Evolutionary conservation across 2,113 vertebrate species (phyloP), one percentile per base, ranked within the genome.

Genomic region (Forbesichthys agassizii): DNA sequence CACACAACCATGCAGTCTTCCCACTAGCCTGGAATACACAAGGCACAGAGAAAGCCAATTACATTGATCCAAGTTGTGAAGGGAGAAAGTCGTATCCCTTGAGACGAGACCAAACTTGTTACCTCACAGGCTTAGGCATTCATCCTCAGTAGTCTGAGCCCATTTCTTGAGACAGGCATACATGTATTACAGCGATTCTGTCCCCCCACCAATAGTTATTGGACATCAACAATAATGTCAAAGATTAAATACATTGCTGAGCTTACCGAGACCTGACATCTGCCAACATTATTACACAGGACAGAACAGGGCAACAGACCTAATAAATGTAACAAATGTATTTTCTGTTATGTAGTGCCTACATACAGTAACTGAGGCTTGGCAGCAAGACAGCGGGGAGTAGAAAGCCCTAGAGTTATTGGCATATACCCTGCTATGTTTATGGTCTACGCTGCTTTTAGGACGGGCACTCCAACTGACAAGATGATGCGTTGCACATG

Each of bases 391-490:
- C 55, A 65, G 71, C 57, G 74, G 76, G 58, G 65, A 81, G 55
- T 18, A 27, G 4, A 64, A 57, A 55, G 74, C 68, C 71, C 82
- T 46, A 69, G 62, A 57, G 51, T 18, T 14, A 42, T 20, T 73
- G 76, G 63, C 69, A 53, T 57, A 66, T 46, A 57, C 64, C 68
- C 75, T 58, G 61, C 49, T 66, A 57, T 68, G 66, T 73, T 83
- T 68, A 73, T 66, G 68, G 36, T 65, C 62, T 12, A 78, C 70
- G 46, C 75, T 77, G 58, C 68, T 78, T 78, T 80, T 56, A 71
- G 66, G 73, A 12, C n/a, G 53, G 66, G 66, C 73, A 77, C 67
- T 69, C 46, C 65, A 71, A 13, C 79, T 71, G 81, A 77, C 71
- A 67, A 61, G 61, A 54, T 54, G 64, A 42, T 66, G 48, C 63